Base-by-base conservation (phyloP, 2,797 vertebrate genomes). In the Zenarchopterus dispar region DNA sequence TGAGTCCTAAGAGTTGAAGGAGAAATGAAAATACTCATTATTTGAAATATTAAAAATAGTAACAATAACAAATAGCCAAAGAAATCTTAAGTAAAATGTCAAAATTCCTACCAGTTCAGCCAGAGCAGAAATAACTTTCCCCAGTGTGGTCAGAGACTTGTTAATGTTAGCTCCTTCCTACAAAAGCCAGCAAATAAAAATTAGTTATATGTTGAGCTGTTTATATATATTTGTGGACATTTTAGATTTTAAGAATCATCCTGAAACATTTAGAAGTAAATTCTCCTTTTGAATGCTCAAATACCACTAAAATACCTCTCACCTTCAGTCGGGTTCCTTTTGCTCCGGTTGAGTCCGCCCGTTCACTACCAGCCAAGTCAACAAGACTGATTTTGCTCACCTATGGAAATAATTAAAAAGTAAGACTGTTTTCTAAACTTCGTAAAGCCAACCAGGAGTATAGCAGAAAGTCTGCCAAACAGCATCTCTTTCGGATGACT, bases 161-260 rank as follows among this genome's bases (percentile, higher is more conserved):
- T 99, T 99, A 88, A 99, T 99, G 78, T 99, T 99, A 75, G 98
- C 97, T 75, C 98, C 98, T 90, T 99, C 98, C 98, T 93, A 72
- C 6, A 90, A 78, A 66, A 57, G 49, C 51, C 70, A 23, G 53
- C 0, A 60, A 24, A 55, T 50, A 9, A 41, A 49, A 28, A 16
- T 62, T 10, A 61, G 3, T 45, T 13, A 46, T 36, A 11, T 53
- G 18, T 48, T 41, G 57, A 3, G 47, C 8, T 8, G 61, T 58
- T 8, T 47, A 18, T 7, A 28, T 28, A 28, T 28, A 4, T 28
- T 28, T 28, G 28, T 5, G 28, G 4, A 17, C 1, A 47, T 50
- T 73, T 63, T 23, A 16, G 1, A 62, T 50, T 24, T n/a, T 5
- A 28, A 31, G 6, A 8, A 13, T 0, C 46, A 17, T 8, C 19